Base-by-base conservation (phyloP, 2,797 vertebrate genomes). In the Botia almorhae region DNA sequence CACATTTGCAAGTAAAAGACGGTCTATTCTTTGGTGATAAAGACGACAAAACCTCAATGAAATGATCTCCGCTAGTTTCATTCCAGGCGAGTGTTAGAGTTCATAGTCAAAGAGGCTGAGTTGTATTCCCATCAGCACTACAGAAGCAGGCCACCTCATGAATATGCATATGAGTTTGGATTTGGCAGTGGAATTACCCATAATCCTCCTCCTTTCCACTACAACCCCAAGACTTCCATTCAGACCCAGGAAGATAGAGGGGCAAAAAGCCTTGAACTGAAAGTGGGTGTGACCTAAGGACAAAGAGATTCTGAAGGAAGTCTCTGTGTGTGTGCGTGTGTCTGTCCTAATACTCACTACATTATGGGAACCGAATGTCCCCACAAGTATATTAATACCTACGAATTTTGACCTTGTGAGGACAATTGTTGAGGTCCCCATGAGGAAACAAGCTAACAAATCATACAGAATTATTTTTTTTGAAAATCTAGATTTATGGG, bases 101-200 rank as follows among this genome's bases (percentile, higher is more conserved):
- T 39, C 63, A 29, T 69, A 68, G 48, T 64, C 67, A 58, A 72
- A 74, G 72, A 69, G 51, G 12, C 87, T 84, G 83, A 85, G 73
- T 21, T 71, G 56, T 53, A 81, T 82, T 88, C 77, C 61, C 56
- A 69, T 76, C 81, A 74, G 60, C 71, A 58, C 65, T 81, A 60
- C 77, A 78, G 67, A 69, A 61, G 48, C 48, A 79, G 36, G 63
- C 29, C 80, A 64, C 19, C 16, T 16, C 75, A 79, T 84, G 77
- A 87, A 84, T 87, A 86, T 79, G 69, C 51, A 85, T 48, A 10
- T 13, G 46, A 63, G 80, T 71, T 50, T 70, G 13, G 70, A 78
- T 10, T 58, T 79, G 46, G 72, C 77, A 74, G 58, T 29, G 19
- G 50, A 58, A 70, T 33, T 29, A 82, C 19, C 26, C 50, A 56